These are phyloP conservation scores for Drosophila cognata DNA, from an alignment of 2,888 invertebrate genomes.

Conservation along the genomic window DNA sequence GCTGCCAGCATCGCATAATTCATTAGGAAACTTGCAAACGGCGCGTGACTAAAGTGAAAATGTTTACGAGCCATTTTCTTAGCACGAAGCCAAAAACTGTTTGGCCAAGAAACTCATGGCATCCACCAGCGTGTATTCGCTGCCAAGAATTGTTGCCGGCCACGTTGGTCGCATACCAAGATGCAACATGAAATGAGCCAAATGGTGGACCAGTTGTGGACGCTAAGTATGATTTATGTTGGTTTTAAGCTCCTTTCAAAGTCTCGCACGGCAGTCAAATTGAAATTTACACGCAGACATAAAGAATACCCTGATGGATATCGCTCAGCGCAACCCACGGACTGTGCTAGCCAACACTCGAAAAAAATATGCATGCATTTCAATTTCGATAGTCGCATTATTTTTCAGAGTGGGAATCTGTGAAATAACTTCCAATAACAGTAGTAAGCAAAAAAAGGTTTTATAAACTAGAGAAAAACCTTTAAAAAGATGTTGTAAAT, in stretches of 20 bases:
- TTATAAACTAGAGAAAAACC: not conserved
- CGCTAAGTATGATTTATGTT: slow-evolving; percentile 79
- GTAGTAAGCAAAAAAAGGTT: not conserved
- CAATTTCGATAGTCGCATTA: not conserved
- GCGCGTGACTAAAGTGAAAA: slow-evolving; percentile 78
- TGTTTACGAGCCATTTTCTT: slow-evolving; percentile 67
- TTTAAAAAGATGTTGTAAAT: not conserved
- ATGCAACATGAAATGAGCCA: slow-evolving; percentile 35
- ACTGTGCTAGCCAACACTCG: not conserved
- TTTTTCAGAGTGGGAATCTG: not conserved
- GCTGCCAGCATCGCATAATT: slow-evolving; percentile 63
- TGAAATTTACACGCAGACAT: slow-evolving; percentile 68
- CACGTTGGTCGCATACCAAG: slow-evolving; percentile 30
- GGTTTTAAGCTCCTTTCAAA: slow-evolving; percentile 70
- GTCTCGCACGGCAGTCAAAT: slow-evolving; percentile 72
- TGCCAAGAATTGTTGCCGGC: slow-evolving; percentile 57
- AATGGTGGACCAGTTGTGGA: slow-evolving; percentile 31
- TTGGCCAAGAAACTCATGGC: slow-evolving; percentile 39
- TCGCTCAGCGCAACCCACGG: slow-evolving; percentile 16
- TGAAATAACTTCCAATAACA: not conserved
- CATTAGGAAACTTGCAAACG: slow-evolving; percentile 70
- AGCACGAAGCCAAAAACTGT: slow-evolving; percentile 66
- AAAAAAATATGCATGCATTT: not conserved
- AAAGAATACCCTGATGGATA: slow-evolving; percentile 53
- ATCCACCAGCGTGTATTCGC: not conserved